Percentiles rank a stretch among this genome's conserved stretches.
Evolutionary conservation across 2,113 vertebrate species (phyloP).

Genomic region (Forbesichthys papilliferus): DNA sequence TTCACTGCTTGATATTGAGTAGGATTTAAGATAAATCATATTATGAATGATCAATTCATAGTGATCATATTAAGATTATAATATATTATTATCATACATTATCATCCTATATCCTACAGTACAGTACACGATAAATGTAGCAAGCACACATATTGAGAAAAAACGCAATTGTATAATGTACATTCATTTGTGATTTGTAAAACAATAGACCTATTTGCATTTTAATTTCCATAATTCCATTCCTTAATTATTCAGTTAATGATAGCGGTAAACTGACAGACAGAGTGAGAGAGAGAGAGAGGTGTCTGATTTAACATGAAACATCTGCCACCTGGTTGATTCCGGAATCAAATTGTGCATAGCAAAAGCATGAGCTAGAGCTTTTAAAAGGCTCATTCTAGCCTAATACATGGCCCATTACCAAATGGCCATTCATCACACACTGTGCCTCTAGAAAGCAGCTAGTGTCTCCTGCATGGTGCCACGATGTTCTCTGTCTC

Average conservation of each 20-base stretch:
- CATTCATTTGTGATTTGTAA: no score
- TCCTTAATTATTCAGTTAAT: not conserved
- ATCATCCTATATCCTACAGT: no score
- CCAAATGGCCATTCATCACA: constrained; percentile 69
- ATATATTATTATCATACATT: no score
- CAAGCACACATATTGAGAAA: no score
- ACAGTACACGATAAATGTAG: no score
- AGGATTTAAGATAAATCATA: no score
- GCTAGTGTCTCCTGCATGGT: constrained; percentile 52
- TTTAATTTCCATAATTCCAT: not conserved
- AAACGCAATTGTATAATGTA: no score
- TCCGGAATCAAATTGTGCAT: constrained; percentile 61
- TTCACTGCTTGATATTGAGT: no score
- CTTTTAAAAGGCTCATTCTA: constrained; percentile 66
- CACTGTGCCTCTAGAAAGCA: constrained; percentile 51
- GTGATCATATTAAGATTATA: no score
- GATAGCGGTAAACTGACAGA: not conserved
- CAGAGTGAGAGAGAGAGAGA: constrained; percentile 1
- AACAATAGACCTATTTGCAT: no score
- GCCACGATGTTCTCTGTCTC: constrained; percentile 58
- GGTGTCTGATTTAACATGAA: constrained; percentile 59
- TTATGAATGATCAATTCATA: no score
- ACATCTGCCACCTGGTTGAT: constrained; percentile 72
- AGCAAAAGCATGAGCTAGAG: constrained; percentile 52
- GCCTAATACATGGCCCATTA: constrained; percentile 74